Percentiles rank a stretch among this genome's conserved stretches.
These are phyloP conservation scores for Eupristina koningsbergeri DNA, from an alignment of 1,140 invertebrate genomes.

Conservation along the genomic window DNA sequence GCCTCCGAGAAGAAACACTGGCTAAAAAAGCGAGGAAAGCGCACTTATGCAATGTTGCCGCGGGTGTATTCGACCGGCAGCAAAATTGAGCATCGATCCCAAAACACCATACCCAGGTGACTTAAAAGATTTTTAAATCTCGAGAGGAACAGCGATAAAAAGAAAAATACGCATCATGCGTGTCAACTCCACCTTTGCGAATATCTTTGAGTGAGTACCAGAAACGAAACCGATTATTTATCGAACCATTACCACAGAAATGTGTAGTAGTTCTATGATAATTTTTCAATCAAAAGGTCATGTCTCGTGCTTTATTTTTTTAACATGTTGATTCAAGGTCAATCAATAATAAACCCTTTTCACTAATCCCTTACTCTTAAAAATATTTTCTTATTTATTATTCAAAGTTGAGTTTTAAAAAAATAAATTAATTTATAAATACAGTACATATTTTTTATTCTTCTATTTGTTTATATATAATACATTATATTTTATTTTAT, in stretches of 20 bases:
- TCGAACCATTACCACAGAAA: not conserved
- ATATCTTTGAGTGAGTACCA: slow-evolving; percentile 12
- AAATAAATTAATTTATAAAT: no score
- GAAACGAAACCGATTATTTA: not conserved
- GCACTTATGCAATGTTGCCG: not conserved
- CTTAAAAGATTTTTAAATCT: not conserved
- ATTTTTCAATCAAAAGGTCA: not conserved
- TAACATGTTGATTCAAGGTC: not conserved
- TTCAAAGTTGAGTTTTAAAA: no score
- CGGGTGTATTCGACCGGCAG: not conserved
- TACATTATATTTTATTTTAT: no score
- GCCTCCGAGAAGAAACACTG: no score
- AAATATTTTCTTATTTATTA: no score
- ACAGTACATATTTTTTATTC: no score
- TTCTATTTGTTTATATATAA: no score
- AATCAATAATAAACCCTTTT: not conserved
- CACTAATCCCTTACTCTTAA: no score
- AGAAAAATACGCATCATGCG: not conserved
- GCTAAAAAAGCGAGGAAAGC: not conserved
- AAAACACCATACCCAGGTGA: slow-evolving; percentile 16
- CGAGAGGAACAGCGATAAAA: no score
- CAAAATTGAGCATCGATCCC: not conserved
- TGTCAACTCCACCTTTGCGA: not conserved
- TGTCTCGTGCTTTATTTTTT: no score
- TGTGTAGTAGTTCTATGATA: not conserved